Evolutionary conservation across 2,888 invertebrate species (phyloP).

Genomic region (Leucophenga montana): DNA sequence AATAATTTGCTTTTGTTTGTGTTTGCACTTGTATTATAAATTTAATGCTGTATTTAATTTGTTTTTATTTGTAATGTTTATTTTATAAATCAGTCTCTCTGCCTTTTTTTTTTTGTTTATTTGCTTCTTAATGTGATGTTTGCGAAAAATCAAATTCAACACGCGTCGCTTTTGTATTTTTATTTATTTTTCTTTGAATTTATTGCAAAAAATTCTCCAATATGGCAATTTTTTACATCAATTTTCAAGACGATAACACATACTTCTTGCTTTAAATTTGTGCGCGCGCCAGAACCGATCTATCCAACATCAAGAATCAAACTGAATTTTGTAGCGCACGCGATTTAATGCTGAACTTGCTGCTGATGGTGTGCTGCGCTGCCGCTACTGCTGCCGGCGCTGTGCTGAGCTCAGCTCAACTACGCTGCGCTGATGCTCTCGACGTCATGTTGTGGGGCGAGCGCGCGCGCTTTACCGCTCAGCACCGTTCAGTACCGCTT

Average conservation of each 20-base stretch:
- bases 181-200: constrained; percentile 9
- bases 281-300: constrained; percentile 70
- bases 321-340: constrained; percentile 62
- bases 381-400: constrained; percentile 7
- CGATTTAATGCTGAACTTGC: constrained; percentile 33
- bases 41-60: constrained; percentile 30
- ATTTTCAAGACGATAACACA: neutral
- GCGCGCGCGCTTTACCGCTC: neutral
- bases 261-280: neutral
- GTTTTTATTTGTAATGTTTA: constrained; percentile 22
- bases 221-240: neutral
- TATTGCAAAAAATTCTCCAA: neutral
- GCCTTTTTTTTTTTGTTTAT: constrained; percentile 21
- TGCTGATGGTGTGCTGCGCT: constrained; percentile 35
- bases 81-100: neutral
- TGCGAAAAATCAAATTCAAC: constrained; percentile 28
- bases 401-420: no score
- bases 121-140: constrained; percentile 37
- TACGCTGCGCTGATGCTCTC: constrained; percentile 53
- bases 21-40: constrained; percentile 42
- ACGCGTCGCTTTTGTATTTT: constrained; percentile 11
- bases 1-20: constrained; percentile 44
- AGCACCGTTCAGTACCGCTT: constrained; percentile 26
- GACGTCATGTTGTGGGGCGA: neutral
- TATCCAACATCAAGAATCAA: constrained; percentile 73